phyloP scores from a whole-genome alignment of 2,888 invertebrate genomes.

The Dryobotodes eremita region DNA sequence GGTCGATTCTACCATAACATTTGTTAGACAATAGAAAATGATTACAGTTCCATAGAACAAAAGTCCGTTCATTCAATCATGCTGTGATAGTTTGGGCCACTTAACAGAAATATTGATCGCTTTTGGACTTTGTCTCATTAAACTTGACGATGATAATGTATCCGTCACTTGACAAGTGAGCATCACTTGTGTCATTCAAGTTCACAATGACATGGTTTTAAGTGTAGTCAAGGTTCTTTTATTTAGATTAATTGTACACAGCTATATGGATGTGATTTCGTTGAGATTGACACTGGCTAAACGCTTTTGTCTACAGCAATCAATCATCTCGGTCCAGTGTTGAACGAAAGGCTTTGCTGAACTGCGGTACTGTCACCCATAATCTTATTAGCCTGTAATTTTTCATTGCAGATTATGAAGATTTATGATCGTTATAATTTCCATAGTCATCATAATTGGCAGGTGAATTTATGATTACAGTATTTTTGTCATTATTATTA shows the following conservation, averaged over 20 bases:
- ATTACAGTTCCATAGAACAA: not conserved
- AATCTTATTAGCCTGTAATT: constrained; percentile 27
- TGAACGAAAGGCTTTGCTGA: constrained; percentile 24
- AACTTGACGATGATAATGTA: not conserved
- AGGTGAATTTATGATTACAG: not conserved
- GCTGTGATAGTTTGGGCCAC: not conserved
- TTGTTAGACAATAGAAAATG: not conserved
- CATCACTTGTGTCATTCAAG: not conserved
- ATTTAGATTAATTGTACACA: not conserved
- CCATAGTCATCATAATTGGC: not conserved
- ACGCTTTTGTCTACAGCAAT: constrained; percentile 13
- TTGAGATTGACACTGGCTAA: constrained; percentile 12
- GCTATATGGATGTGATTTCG: not conserved
- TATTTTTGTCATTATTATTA: not conserved
- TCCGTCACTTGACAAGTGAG: not conserved
- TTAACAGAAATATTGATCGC: not conserved
- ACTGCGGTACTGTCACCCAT: not conserved
- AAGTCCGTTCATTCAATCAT: not conserved
- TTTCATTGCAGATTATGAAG: constrained; percentile 25
- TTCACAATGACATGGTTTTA: not conserved
- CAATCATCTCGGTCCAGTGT: constrained; percentile 15
- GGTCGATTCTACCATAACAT: not conserved
- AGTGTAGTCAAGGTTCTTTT: not conserved
- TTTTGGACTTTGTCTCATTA: not conserved
- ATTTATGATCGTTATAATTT: not conserved